Base-by-base conservation (phyloP, 2,113 vertebrate genomes). In the Indicator maculatus region DNA sequence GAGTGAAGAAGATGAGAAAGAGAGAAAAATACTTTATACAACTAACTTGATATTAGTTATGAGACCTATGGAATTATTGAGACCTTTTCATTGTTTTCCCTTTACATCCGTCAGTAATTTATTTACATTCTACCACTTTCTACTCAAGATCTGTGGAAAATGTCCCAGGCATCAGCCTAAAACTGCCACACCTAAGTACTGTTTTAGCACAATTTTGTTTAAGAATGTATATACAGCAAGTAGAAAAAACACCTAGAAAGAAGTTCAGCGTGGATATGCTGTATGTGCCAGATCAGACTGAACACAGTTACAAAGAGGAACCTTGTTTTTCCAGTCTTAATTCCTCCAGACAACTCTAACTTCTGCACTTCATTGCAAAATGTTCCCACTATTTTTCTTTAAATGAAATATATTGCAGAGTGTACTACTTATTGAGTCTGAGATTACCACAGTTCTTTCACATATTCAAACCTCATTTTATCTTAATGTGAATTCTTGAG, bases 331-430 rank as follows among this genome's bases (percentile, higher is more conserved):
- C 2, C 15, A 70, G 7, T 63, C 27, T 84, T 67, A 84, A 41
- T 59, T 88, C 50, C 44, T 89, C 18, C 9, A 64, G 74, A 28
- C 8, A 91, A 23, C 55, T 55, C 64, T 76, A 70, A 9, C 69
- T 91, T 83, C 56, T 76, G 50, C 3, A 39, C 1, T 8, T 44
- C 36, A 58, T 52, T 96, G 41, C 55, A 87, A 94, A 76, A 26
- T 44, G 8, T 66, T 69, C 58, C 41, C 26, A 39, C 16, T 36
- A 13, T 65, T 95, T 95, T 95, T 88, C 36, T 85, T 96, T 93
- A 74, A 85, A 92, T 89, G 92, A 92, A 93, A 82, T 53, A 50
- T 30, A 94, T 67, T 69, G n/a, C 28, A 38, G 21, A 82, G 31
- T 53, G 89, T 83, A 92, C 71, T 84, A 33, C 50, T 58, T 41